Evolutionary conservation across 2,797 vertebrate genomes (phyloP), one percentile per base, ranked within the genome.

Genomic region (Eutrigla gurnardus): DNA sequence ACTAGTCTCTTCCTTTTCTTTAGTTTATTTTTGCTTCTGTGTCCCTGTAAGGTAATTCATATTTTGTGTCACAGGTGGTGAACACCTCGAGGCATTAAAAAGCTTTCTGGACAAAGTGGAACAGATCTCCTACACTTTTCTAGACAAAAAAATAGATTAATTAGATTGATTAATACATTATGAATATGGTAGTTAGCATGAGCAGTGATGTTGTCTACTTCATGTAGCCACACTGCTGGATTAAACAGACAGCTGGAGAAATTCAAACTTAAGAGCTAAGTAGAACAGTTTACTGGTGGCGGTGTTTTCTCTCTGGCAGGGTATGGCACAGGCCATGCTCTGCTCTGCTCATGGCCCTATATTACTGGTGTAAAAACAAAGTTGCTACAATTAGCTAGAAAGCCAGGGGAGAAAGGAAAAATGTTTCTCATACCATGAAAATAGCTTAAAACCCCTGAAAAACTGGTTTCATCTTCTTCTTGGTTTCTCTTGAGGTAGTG

Each of bases 211-310:
- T 33, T 40, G 39, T n/a, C n/a, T n/a, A n/a, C 53, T 35, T 25
- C 9, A 43, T 45, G 32, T n/a, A 53, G 45, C 65, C 46, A 62
- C 61, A 66, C 57, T 45, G 65, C 68, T 18, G 18, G 49, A 43
- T 65, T n/a, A 50, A 61, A 66, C 55, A 12, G 7, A 65, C 47
- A 67, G 65, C 45, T 25, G 60, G n/a, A 54, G 33, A 59, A 53
- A 75, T 35, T 65, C 12, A 72, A 69, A 55, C 18, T 43, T 3
- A 8, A 17, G n/a, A 1, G 10, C 7, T 45, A 6, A 37, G 3
- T 32, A 36, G 13, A 49, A 49, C 7, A 8, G 46, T n/a, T 47
- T 7, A 3, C 46, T n/a, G 17, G 17, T 14, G 4, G 8, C 9
- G 10, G 4, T n/a, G 33, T 60, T 36, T 65, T 36, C 4, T 43